Evolutionary conservation across 2,113 vertebrate species (phyloP).

Genomic region (Peromyscus polionotus): DNA sequence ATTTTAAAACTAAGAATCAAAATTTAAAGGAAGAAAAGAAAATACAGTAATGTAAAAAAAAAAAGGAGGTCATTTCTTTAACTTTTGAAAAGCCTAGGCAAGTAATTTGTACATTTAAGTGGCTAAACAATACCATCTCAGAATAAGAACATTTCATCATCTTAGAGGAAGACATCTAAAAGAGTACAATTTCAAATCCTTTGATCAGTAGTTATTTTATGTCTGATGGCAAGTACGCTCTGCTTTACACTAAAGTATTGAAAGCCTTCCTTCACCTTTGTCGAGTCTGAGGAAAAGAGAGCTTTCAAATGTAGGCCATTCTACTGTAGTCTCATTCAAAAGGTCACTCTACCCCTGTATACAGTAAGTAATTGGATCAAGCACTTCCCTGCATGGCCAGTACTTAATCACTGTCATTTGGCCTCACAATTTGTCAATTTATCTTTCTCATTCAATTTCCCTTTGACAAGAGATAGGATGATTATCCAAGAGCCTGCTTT

Average conservation of each 20-base stretch:
- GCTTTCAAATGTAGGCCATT: conserved; percentile 45
- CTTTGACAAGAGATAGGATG: conserved; percentile 66
- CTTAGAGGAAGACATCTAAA: neutral
- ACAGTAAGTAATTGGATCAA: conserved; percentile 70
- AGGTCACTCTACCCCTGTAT: conserved; percentile 56
- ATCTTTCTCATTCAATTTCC: conserved; percentile 76
- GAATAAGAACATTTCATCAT: conserved; percentile 25
- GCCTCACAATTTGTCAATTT: conserved; percentile 75
- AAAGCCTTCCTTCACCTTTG: conserved; percentile 49
- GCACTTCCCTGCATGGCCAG: conserved; percentile 52
- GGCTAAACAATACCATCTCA: neutral
- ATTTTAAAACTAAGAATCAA: neutral
- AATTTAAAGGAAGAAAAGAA: neutral
- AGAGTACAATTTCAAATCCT: neutral
- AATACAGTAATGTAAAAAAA: neutral
- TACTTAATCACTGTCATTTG: conserved; percentile 80
- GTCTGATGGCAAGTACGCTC: neutral
- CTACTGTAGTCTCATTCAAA: conserved; percentile 26
- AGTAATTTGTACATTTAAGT: neutral
- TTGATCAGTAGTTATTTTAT: neutral
- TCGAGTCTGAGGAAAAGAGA: conserved; percentile 56
- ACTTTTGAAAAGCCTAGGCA: neutral
- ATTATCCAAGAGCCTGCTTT: conserved; percentile 70
- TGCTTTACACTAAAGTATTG: conserved; percentile 29
- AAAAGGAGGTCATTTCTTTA: neutral